Percentiles rank a stretch among this genome's conserved stretches.
Evolutionary conservation across 1,140 invertebrate genomes (phyloP).

Genomic region (Laupala kohalensis): DNA sequence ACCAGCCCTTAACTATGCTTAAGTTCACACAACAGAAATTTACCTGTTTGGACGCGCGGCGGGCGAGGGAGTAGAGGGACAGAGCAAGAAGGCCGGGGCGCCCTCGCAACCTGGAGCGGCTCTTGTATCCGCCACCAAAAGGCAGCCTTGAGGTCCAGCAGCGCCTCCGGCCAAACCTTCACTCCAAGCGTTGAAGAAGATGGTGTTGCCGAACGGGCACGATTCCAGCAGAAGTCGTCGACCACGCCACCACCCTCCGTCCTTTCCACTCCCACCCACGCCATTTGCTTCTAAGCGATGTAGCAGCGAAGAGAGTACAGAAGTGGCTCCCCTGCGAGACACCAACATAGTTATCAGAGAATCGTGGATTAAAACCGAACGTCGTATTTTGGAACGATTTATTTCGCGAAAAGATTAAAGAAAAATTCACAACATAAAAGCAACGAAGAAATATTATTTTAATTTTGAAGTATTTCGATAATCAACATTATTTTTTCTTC

Average conservation of each 20-base stretch:
- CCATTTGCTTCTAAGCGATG: neutral
- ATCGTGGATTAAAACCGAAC: too few relatives aligned
- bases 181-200: slow-evolving; percentile 39
- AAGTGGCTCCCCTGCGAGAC: slow-evolving; percentile 16
- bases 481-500: too few relatives aligned
- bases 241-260: slow-evolving; percentile 33
- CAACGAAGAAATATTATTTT: too few relatives aligned
- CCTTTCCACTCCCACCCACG: neutral
- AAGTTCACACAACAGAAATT: too few relatives aligned
- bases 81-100: slow-evolving; percentile 31
- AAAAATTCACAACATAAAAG: too few relatives aligned
- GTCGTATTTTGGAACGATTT: too few relatives aligned
- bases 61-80: neutral
- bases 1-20: too few relatives aligned
- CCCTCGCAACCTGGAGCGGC: slow-evolving; percentile 43
- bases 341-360: too few relatives aligned
- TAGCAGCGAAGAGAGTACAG: slow-evolving; percentile 16
- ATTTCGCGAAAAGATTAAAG: too few relatives aligned
- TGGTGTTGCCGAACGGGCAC: slow-evolving; percentile 38
- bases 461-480: too few relatives aligned
- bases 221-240: slow-evolving; percentile 3
- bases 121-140: slow-evolving; percentile 42
- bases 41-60: neutral
- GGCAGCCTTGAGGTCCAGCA: slow-evolving; percentile 33
- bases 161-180: slow-evolving; percentile 40